Percentiles rank a stretch among this genome's conserved stretches.
These are phyloP conservation scores for Bemisia tabaci DNA, from an alignment of 1,140 invertebrate genomes.

Conservation along the genomic window DNA sequence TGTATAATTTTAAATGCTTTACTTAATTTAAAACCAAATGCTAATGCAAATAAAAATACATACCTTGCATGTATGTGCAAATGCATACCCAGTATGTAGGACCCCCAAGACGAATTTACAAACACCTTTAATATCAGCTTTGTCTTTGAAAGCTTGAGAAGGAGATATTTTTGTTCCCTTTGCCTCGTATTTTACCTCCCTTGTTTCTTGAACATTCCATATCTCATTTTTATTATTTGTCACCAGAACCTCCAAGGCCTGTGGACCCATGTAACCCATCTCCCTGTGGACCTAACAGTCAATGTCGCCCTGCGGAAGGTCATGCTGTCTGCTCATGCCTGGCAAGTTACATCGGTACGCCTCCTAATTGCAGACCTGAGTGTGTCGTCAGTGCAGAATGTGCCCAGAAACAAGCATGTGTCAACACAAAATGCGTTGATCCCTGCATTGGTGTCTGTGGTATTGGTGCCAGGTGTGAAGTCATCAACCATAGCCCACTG, in stretches of 20 bases:
- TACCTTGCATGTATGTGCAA: too few relatives aligned
- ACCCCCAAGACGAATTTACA: too few relatives aligned
- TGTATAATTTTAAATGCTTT: too few relatives aligned
- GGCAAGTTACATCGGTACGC: conserved; percentile 46
- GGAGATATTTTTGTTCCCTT: too few relatives aligned
- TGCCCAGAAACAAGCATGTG: conserved; percentile 44
- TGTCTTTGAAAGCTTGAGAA: too few relatives aligned
- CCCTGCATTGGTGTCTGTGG: conserved; percentile 44
- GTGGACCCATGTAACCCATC: conserved; percentile 34
- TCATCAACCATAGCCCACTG: conserved; percentile 28
- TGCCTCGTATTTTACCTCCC: too few relatives aligned
- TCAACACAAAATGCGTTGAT: conserved; percentile 55
- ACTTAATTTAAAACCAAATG: too few relatives aligned
- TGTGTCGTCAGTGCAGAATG: conserved; percentile 59
- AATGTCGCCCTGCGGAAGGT: conserved; percentile 46
- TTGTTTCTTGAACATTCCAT: too few relatives aligned
- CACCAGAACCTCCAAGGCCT: conserved; percentile 14
- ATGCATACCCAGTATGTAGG: too few relatives aligned
- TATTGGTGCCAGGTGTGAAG: conserved; percentile 28
- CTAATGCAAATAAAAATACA: too few relatives aligned
- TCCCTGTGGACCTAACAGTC: conserved; percentile 38
- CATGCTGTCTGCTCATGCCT: conserved; percentile 52
- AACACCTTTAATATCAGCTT: too few relatives aligned
- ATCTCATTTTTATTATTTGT: conserved; percentile 10
- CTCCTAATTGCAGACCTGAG: conserved; percentile 57